phyloP scores from a whole-genome alignment of 2,888 invertebrate genomes.

The Idaea straminata region DNA sequence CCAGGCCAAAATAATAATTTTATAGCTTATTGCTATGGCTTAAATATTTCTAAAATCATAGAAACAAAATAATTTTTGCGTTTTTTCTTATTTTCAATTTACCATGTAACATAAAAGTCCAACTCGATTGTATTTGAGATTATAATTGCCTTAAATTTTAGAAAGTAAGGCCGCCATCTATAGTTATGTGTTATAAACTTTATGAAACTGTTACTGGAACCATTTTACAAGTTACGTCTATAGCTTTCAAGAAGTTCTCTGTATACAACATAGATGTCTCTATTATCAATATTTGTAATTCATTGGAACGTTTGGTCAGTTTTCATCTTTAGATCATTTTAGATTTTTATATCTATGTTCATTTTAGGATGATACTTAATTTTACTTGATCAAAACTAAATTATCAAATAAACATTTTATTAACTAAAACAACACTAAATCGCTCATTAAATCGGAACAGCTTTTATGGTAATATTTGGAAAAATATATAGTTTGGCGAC shows the following conservation, averaged over 20 bases:
- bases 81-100: slow-evolving; percentile 3
- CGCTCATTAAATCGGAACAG: background rate
- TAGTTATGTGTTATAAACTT: background rate
- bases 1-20: slow-evolving; percentile 23
- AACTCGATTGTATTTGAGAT: too few relatives aligned
- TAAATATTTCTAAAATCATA: too few relatives aligned
- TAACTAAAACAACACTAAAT: slow-evolving; percentile 7
- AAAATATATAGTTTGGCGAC: slow-evolving; percentile 52
- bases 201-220: background rate
- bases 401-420: background rate
- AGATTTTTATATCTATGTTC: too few relatives aligned
- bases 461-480: slow-evolving; percentile 18
- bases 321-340: too few relatives aligned
- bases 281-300: background rate
- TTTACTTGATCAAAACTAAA: background rate
- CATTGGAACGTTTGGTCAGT: background rate
- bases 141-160: too few relatives aligned
- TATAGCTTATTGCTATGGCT: too few relatives aligned
- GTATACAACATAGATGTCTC: slow-evolving; percentile 17
- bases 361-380: too few relatives aligned
- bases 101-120: too few relatives aligned
- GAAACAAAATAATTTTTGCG: background rate
- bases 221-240: background rate
- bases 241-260: background rate
- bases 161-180: background rate